These are phyloP conservation scores for Chelonus insularis DNA, from an alignment of 1,140 invertebrate species.

Conservation along the genomic window DNA sequence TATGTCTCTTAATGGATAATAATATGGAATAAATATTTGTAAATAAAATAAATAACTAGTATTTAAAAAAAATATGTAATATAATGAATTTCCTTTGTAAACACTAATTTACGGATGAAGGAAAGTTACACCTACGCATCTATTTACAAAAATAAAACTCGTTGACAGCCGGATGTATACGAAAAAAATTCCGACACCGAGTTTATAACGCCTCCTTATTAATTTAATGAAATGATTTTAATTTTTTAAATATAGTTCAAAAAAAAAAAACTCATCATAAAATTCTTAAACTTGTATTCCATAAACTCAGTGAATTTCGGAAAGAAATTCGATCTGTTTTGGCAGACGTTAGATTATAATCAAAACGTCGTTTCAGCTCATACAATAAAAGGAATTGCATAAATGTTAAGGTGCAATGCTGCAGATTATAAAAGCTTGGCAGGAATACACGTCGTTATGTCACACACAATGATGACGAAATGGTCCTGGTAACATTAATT, in stretches of 20 bases:
- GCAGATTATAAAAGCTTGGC: slow-evolving; percentile 16
- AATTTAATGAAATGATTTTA: not conserved
- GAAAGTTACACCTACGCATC: not conserved
- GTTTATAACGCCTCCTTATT: too few species aligned
- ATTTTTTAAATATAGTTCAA: too few species aligned
- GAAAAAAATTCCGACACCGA: not conserved
- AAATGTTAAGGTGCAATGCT: slow-evolving; percentile 12
- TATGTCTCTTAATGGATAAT: too few species aligned
- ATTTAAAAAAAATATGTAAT: too few species aligned
- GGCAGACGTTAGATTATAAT: not conserved
- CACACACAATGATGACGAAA: slow-evolving; percentile 6
- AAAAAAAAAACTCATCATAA: too few species aligned
- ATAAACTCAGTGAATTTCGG: not conserved
- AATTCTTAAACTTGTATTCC: not conserved
- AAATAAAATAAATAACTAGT: too few species aligned
- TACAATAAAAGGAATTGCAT: slow-evolving; percentile 22
- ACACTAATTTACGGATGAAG: slow-evolving; percentile 1
- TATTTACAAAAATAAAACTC: slow-evolving; percentile 21
- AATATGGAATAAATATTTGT: too few species aligned
- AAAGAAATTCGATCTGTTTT: not conserved
- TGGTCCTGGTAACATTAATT: not conserved
- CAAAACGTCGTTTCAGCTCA: not conserved
- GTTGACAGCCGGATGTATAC: slow-evolving; percentile 4
- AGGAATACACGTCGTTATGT: slow-evolving; percentile 15
- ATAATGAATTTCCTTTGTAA: too few species aligned